Percentiles rank a stretch among this genome's conserved stretches.
These are phyloP conservation scores for Sipunculus nudus DNA, from an alignment of 2,888 invertebrate genomes.

Conservation along the genomic window DNA sequence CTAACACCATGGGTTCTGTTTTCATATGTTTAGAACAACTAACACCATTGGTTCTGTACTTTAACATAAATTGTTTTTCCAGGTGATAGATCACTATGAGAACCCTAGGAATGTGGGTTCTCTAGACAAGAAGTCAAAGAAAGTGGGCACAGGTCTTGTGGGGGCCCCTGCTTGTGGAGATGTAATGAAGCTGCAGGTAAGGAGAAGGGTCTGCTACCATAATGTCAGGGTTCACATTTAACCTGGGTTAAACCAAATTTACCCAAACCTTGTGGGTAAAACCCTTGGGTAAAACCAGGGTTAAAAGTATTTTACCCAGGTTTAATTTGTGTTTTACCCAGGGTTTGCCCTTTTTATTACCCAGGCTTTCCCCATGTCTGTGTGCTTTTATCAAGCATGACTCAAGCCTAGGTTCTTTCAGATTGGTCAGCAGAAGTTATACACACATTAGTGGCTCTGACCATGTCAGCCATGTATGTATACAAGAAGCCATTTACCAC, in stretches of 20 bases:
- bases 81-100: constrained; percentile 99
- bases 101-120: constrained; percentile 99
- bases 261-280: background rate
- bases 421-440: no score
- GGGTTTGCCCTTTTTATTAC: no score
- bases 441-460: no score
- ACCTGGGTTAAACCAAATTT: background rate
- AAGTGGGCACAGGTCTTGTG: constrained; percentile 96
- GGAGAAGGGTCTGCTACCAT: background rate
- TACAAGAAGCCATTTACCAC: no score
- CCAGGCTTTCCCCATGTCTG: no score
- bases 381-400: no score
- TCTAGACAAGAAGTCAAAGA: constrained; percentile 89
- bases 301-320: no score
- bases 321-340: no score
- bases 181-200: constrained; percentile 95
- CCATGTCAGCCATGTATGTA: no score
- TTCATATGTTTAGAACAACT: background rate
- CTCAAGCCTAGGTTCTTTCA: no score
- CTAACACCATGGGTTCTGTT: constrained; percentile 4
- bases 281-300: background rate
- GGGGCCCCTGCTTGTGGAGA: constrained; percentile 99
- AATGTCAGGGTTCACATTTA: background rate
- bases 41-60: constrained; percentile 8
- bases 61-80: background rate